Evolutionary conservation across 2,888 invertebrate species (phyloP), one percentile per base, ranked within the genome.

Genomic region (Zhuqinia jingwanae): DNA sequence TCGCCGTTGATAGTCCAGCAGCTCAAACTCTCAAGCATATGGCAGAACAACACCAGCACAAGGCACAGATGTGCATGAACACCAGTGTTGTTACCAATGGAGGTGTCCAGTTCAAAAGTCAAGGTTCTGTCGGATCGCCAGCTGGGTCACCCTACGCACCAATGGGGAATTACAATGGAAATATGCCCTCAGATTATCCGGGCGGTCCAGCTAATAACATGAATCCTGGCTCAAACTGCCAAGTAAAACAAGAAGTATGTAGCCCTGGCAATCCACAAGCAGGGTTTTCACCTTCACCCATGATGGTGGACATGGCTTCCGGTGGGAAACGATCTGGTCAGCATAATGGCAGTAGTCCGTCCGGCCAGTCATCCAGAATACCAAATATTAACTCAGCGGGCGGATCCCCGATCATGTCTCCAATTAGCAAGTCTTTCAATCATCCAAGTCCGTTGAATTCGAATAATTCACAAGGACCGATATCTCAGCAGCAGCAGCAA

Each of bases 41-140:
- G 98, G 98, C 98, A 53, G 98, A 98, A 92, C 98, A 98, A 92
- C 98, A 98, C 93, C 98, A 98, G 93, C 97, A 97, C 93, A 96
- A 96, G 92, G 95, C 94, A 89, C 95, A 93, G 27, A 81, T 86
- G 81, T 81, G 80, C 56, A 86, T 82, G 68, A 87, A 30, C 25
- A 70, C 68, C 1, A 75, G 27, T 22, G 53, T 76, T 5, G 15
- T 73, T n/a, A 20, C 78, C 15, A 79, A 81, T 36, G 79, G 79
- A 15, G 65, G 77, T n/a, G 80, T 84, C 22, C n/a, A 65, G 13
- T 77, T 68, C 20, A 78, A 87, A 75, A 76, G 65, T 77, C 83
- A 87, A 91, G 91, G 91, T 17, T 91, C 92, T 36, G 92, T 92
- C 25, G 92, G 92, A 5, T 92, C 92, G 1, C 92, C 93, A 1